Conservation (phyloP, 2,888 invertebrate species). For the Candidula unifasciata region DNA sequence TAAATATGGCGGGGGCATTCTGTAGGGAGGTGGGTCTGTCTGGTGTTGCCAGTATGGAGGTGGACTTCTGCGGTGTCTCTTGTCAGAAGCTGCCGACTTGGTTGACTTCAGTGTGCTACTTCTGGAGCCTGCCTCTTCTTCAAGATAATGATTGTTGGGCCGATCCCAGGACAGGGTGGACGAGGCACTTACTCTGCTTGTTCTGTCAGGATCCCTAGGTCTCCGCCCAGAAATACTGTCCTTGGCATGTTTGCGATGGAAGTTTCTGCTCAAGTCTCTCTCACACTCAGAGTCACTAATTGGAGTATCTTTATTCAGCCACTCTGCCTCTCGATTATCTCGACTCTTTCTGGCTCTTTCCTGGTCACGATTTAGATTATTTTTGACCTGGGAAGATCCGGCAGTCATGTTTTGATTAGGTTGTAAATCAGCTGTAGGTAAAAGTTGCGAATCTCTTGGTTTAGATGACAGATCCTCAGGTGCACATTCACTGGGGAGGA, state of each 20-base stretch:
- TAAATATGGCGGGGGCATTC: slow-evolving; percentile 58
- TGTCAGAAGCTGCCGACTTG: slow-evolving; percentile 34
- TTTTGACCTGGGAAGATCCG: background rate
- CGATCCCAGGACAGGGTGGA: slow-evolving; percentile 45
- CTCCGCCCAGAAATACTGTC: slow-evolving; percentile 10
- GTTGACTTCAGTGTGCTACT: slow-evolving; percentile 35
- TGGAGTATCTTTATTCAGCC: background rate
- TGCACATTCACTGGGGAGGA: slow-evolving; percentile 65
- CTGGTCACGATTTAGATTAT: slow-evolving; percentile 23
- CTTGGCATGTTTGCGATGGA: slow-evolving; percentile 9
- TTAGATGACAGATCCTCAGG: slow-evolving; percentile 25
- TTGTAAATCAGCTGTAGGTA: background rate
- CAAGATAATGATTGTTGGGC: slow-evolving; percentile 46
- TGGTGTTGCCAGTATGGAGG: slow-evolving; percentile 46
- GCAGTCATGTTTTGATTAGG: background rate
- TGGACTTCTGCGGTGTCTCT: slow-evolving; percentile 35
- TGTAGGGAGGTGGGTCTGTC: slow-evolving; percentile 54
- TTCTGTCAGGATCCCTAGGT: slow-evolving; percentile 5
- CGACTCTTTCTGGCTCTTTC: slow-evolving; percentile 23
- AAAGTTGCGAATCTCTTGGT: slow-evolving; percentile 2
- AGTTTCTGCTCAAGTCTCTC: background rate
- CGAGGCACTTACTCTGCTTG: slow-evolving; percentile 42
- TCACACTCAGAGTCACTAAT: background rate
- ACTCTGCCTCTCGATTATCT: slow-evolving; percentile 27
- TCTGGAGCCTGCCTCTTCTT: slow-evolving; percentile 41